Evolutionary conservation across 2,888 invertebrate genomes (phyloP).

Genomic region (Creontiades dilutus): DNA sequence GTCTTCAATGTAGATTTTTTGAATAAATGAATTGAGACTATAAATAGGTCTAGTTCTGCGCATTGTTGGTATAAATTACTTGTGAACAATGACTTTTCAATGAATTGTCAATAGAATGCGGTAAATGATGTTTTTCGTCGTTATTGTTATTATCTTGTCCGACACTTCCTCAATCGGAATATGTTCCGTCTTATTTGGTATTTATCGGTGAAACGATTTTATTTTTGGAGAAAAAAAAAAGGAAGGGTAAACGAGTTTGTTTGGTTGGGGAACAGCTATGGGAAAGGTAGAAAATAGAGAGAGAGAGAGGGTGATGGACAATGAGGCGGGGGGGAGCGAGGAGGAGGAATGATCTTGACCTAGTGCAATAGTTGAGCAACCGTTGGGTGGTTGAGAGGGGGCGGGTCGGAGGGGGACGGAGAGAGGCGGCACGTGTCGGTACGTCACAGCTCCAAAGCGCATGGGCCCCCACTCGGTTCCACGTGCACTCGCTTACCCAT

Average conservation of each 20-base stretch:
- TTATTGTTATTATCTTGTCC: no score
- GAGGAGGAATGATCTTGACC: conserved; percentile 73
- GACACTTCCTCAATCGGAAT: no score
- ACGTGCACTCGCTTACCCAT: conserved; percentile 72
- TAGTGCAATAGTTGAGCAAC: conserved; percentile 73
- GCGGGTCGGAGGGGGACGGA: conserved; percentile 67
- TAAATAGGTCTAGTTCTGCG: no score
- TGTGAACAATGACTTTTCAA: no score
- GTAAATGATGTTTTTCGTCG: no score
- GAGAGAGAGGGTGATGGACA: neutral
- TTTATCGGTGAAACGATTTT: no score
- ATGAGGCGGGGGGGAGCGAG: neutral
- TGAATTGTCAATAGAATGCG: no score
- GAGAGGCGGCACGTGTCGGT: conserved; percentile 70
- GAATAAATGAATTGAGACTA: no score
- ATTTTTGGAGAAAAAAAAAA: neutral
- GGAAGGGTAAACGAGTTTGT: conserved; percentile 35
- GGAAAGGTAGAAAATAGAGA: conserved; percentile 33
- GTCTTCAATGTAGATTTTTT: no score
- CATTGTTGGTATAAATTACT: no score
- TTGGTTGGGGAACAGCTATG: conserved; percentile 33
- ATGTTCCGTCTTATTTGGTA: no score
- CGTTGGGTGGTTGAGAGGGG: conserved; percentile 55
- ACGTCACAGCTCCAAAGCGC: conserved; percentile 74
- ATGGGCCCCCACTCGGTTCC: conserved; percentile 74